A percentile compares a stretch with the other conserved stretches of the same genome.
Evolutionary conservation across 1,140 invertebrate genomes (phyloP).

Genomic region (Magallana angulata): DNA sequence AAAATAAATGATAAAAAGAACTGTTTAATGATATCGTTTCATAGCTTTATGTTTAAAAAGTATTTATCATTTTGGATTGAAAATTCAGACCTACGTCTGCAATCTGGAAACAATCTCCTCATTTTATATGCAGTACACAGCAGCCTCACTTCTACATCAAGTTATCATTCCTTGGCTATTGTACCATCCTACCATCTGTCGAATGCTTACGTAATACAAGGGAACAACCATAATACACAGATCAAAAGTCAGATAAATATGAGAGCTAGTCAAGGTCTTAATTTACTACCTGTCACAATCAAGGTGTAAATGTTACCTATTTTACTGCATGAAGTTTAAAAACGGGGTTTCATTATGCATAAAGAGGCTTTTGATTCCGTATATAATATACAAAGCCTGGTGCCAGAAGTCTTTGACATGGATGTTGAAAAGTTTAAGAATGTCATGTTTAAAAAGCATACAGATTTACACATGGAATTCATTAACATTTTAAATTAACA

Average conservation of each 20-base stretch:
- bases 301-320: conserved; percentile 26
- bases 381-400: not conserved
- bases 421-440: not conserved
- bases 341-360: conserved; percentile 7
- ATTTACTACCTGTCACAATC: not conserved
- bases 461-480: not conserved
- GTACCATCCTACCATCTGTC: not conserved
- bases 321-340: not conserved
- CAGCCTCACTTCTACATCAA: not conserved
- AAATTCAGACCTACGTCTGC: not conserved
- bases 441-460: not conserved
- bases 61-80: not conserved
- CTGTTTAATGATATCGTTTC: no score
- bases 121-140: not conserved
- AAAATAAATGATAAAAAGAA: no score
- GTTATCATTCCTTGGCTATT: not conserved
- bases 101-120: not conserved
- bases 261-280: conserved; percentile 1
- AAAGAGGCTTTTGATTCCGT: not conserved
- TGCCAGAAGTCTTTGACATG: conserved; percentile 1
- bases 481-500: conserved; percentile 17
- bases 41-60: no score
- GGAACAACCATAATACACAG: not conserved
- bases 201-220: not conserved
- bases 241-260: conserved; percentile 23